Evolutionary conservation across 2,888 invertebrate genomes (phyloP).

Genomic region (Harpalus rufipes): DNA sequence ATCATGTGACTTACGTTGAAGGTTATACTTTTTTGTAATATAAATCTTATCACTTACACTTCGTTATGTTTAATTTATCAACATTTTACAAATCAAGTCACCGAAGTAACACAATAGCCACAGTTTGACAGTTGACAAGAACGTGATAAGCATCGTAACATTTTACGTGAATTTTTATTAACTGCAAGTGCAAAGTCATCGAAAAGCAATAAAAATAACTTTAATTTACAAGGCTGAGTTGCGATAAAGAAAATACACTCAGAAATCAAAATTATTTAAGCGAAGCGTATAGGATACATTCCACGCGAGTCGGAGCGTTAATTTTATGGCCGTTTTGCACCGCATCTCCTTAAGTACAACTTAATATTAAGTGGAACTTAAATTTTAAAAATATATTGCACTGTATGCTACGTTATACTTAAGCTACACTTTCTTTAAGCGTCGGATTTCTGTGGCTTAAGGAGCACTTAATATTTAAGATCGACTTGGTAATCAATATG

Average conservation of each 20-base stretch:
- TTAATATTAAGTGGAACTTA: too few relatives aligned
- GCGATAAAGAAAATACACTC: conserved; percentile 32
- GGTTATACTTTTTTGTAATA: conserved; percentile 16
- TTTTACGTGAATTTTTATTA: conserved; percentile 40
- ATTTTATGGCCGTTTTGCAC: too few relatives aligned
- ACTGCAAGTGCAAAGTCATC: conserved; percentile 36
- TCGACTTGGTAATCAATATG: too few relatives aligned
- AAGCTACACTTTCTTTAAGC: too few relatives aligned
- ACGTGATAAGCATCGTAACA: conserved; percentile 22
- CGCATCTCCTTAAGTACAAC: too few relatives aligned
- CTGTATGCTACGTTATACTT: too few relatives aligned
- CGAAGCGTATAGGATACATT: conserved; percentile 14
- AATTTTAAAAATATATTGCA: too few relatives aligned
- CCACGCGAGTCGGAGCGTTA: too few relatives aligned
- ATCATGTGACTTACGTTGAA: conserved; percentile 25
- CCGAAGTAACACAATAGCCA: neutral
- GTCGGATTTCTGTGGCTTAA: too few relatives aligned
- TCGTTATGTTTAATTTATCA: conserved; percentile 26
- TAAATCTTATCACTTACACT: conserved; percentile 5
- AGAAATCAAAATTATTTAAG: conserved; percentile 43
- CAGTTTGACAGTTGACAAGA: conserved; percentile 37
- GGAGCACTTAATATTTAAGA: too few relatives aligned
- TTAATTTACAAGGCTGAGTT: conserved; percentile 18
- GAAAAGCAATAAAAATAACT: conserved; percentile 40
- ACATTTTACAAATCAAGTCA: neutral